phyloP scores from a whole-genome alignment of 2,113 vertebrate species.

The Microtus oregoni region DNA sequence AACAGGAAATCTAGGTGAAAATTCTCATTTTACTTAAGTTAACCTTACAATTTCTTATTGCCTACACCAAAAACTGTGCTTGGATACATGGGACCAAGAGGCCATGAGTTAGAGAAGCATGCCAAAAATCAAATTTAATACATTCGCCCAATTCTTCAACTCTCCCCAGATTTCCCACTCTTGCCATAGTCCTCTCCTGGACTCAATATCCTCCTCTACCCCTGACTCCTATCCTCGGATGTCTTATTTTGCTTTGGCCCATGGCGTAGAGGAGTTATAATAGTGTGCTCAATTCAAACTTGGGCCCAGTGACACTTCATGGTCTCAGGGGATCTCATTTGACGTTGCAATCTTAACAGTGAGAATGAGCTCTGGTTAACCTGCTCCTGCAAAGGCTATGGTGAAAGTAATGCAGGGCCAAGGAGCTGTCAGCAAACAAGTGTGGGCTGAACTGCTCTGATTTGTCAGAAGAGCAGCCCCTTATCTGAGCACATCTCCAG shows the following conservation, averaged over 20 bases:
- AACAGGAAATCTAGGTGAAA: neutral
- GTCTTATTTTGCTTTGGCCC: neutral
- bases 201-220: neutral
- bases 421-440: neutral
- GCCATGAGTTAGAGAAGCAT: neutral
- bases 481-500: neutral
- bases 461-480: neutral
- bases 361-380: neutral
- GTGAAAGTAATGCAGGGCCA: neutral
- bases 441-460: neutral
- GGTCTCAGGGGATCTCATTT: neutral
- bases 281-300: neutral
- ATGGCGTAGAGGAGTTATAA: neutral
- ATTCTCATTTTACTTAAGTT: neutral
- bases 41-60: neutral
- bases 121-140: neutral
- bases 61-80: neutral
- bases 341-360: neutral
- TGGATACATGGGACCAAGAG: no score
- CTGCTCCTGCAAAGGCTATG: neutral
- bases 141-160: neutral
- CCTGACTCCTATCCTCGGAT: neutral
- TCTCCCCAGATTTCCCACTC: neutral
- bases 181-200: neutral
- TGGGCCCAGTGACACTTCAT: neutral